These are phyloP conservation scores for Chlorops oryzae DNA, from an alignment of 1,140 invertebrate genomes.

Conservation along the genomic window DNA sequence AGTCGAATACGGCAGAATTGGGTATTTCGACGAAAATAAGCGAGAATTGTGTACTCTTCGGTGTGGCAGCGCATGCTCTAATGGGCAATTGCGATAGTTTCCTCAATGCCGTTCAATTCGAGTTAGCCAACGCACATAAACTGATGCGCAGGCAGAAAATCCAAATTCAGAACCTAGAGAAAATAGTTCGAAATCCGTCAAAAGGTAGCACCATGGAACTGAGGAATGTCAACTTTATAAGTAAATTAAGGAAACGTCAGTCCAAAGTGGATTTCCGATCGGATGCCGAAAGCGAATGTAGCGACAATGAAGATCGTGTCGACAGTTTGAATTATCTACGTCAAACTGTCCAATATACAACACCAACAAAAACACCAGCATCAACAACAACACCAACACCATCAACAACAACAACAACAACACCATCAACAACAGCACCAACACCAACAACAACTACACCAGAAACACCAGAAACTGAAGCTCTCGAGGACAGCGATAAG, in stretches of 20 bases:
- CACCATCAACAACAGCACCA: too few species aligned
- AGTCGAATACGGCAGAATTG: slow-evolving; percentile 32
- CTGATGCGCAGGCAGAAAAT: slow-evolving; percentile 91
- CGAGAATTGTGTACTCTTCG: slow-evolving; percentile 85
- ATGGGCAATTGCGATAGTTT: slow-evolving; percentile 92
- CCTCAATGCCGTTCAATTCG: slow-evolving; percentile 75
- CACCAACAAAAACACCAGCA: too few species aligned
- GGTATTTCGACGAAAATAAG: slow-evolving; percentile 47
- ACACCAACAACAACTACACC: too few species aligned
- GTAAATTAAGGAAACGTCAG: slow-evolving; percentile 16
- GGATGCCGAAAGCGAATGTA: slow-evolving; percentile 90
- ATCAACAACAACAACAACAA: too few species aligned
- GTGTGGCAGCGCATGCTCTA: slow-evolving; percentile 94
- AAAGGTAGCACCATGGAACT: slow-evolving; percentile 85
- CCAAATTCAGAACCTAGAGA: slow-evolving; percentile 87
- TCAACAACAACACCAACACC: too few species aligned
- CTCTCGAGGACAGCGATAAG: too few species aligned
- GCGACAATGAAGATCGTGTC: slow-evolving; percentile 83
- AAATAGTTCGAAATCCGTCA: slow-evolving; percentile 95
- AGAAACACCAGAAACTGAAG: too few species aligned
- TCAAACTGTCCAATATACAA: too few species aligned
- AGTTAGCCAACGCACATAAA: slow-evolving; percentile 84
- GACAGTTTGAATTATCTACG: too few species aligned
- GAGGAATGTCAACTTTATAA: slow-evolving; percentile 56
- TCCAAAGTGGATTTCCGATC: slow-evolving; percentile 56